Conservation (phyloP, 1,140 invertebrate genomes). For the Microplitis mediator region DNA sequence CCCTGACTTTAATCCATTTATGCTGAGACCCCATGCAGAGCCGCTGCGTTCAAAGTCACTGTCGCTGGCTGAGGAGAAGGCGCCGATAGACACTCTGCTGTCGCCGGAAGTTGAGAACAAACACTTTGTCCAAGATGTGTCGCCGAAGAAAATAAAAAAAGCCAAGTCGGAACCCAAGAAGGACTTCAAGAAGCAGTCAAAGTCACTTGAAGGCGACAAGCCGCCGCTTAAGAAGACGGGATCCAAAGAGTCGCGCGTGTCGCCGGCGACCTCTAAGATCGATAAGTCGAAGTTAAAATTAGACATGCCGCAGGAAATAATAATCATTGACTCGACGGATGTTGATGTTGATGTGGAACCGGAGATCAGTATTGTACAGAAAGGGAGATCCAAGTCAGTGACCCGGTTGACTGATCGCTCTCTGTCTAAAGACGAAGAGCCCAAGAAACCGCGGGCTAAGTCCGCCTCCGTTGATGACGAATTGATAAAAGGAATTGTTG, state of each 20-base stretch:
- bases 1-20: slow-evolving; percentile 58
- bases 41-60: slow-evolving; percentile 57
- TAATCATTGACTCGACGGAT: slow-evolving; percentile 59
- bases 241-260: slow-evolving; percentile 51
- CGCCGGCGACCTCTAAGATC: slow-evolving; percentile 51
- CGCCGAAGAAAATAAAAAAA: slow-evolving; percentile 52
- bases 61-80: slow-evolving; percentile 60
- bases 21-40: slow-evolving; percentile 56
- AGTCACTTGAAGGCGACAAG: slow-evolving; percentile 59
- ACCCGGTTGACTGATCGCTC: slow-evolving; percentile 50
- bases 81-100: slow-evolving; percentile 56
- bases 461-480: slow-evolving; percentile 59
- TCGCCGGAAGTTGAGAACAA: slow-evolving; percentile 59
- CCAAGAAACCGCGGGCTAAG: slow-evolving; percentile 46
- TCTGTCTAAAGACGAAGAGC: slow-evolving; percentile 51
- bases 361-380: slow-evolving; percentile 58
- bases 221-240: slow-evolving; percentile 52
- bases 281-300: slow-evolving; percentile 59
- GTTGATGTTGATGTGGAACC: slow-evolving; percentile 36
- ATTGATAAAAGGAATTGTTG: slow-evolving; percentile 45
- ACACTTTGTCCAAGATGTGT: slow-evolving; percentile 55
- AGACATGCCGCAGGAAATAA: slow-evolving; percentile 61
- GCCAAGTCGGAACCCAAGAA: slow-evolving; percentile 54
- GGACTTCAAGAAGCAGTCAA: slow-evolving; percentile 60
- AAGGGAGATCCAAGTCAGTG: slow-evolving; percentile 58